phyloP scores from a whole-genome alignment of 2,797 vertebrate species.

The Taenioides sp. region DNA sequence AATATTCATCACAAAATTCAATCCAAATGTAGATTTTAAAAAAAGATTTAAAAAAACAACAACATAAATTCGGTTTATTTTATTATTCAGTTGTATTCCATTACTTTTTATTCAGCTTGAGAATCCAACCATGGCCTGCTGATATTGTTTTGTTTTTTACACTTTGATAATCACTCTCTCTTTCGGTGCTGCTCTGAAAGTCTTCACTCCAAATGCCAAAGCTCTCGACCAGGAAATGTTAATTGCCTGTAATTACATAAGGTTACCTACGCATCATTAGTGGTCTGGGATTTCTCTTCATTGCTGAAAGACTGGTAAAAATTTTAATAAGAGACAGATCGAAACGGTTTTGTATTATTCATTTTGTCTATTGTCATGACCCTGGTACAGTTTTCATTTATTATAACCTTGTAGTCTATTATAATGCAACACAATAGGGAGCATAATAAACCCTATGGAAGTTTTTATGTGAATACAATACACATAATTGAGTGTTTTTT shows the following conservation, averaged over 20 bases:
- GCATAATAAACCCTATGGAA: neutral
- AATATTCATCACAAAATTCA: too few relatives aligned
- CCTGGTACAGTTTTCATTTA: neutral
- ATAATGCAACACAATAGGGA: neutral
- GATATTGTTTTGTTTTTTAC: neutral
- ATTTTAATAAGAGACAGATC: neutral
- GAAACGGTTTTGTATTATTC: neutral
- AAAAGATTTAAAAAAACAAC: too few relatives aligned
- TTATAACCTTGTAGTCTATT: neutral
- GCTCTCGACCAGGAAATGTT: neutral
- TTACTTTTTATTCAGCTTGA: neutral
- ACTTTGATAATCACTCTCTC: neutral
- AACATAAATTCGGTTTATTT: too few relatives aligned
- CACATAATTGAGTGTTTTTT: neutral
- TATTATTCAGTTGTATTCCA: too few relatives aligned
- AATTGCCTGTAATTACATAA: conserved; percentile 3
- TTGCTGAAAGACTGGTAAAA: neutral
- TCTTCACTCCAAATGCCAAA: neutral
- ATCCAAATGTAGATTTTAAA: too few relatives aligned
- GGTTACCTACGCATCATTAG: neutral
- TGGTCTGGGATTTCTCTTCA: neutral
- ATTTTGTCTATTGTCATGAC: neutral
- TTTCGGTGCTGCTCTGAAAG: neutral
- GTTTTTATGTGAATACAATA: neutral
- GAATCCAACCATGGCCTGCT: neutral